Evolutionary conservation across 2,113 vertebrate genomes (phyloP), one percentile per base, ranked within the genome.

Genomic region (Pristiophorus japonicus): DNA sequence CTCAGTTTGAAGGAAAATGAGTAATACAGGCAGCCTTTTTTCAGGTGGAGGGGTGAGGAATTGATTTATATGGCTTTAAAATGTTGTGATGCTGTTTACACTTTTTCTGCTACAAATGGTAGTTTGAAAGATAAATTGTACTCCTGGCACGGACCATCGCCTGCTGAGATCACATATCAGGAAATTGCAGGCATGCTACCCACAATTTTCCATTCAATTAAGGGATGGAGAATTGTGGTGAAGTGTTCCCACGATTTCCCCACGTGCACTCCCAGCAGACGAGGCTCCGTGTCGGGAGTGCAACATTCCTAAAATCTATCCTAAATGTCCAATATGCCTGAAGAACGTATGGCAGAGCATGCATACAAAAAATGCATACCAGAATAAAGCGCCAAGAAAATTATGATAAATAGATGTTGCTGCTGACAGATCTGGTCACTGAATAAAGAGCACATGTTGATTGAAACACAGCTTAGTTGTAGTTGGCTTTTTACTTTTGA

Each of bases 401-500:
- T 67, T 27, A 94, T 94, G 93, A 94, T 47, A 94, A 94, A 94
- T 51, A 47, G 93, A 94, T 94, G 10, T 70, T 47, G 45, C 34
- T 67, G 42, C 27, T 30, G 42, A 67, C 45, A 94, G 65, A 47
- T 70, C 65, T 73, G 65, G 65, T 94, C 92, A 94, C 67, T 94
- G 42, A 94, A 24, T 47, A 94, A 94, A 51, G 93, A 94, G 66
- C 66, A 94, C 93, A 94, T 94, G 66, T 70, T 94, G 92, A 94
- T 47, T 70, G 92, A 67, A 70, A 16, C 93, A 73, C 65, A 94
- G 93, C 93, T 94, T 70, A 67, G 66, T 67, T 47, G 27, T 51
- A 94, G 65, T 47, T 70, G 42, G 42, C 65, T 45, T 93, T 70
- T 70, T 73, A 51, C 42, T 94, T 94, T 92, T 92, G 59, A 92